These are phyloP conservation scores for Brachionus manjavacas DNA, from an alignment of 1,140 invertebrate genomes.

Conservation along the genomic window DNA sequence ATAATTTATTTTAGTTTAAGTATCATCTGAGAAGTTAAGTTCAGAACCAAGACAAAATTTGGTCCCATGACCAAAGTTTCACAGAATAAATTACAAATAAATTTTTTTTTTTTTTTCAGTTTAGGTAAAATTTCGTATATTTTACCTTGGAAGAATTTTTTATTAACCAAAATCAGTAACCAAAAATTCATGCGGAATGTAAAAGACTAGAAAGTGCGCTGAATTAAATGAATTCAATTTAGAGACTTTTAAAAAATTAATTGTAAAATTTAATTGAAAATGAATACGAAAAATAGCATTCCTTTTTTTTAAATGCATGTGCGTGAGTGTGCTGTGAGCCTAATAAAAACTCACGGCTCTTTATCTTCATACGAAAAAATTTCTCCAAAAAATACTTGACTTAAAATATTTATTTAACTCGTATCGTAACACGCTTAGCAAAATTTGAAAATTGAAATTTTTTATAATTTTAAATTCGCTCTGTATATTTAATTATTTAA, in stretches of 20 bases:
- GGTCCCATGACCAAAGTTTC: too few relatives aligned
- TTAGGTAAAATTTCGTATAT: neutral
- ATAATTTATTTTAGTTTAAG: neutral
- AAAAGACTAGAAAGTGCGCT: neutral
- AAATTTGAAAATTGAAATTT: constrained; percentile 6
- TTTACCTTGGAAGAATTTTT: neutral
- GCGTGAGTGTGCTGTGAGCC: neutral
- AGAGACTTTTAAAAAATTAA: neutral
- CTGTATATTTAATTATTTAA: neutral
- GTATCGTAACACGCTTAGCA: constrained; percentile 27
- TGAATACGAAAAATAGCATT: neutral
- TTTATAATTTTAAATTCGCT: neutral
- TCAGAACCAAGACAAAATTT: too few relatives aligned
- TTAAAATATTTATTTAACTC: constrained; percentile 12
- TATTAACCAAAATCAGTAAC: neutral
- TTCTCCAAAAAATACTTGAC: neutral
- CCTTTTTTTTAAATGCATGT: neutral
- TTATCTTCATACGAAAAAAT: neutral
- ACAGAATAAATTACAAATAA: too few relatives aligned
- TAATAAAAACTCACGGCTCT: neutral
- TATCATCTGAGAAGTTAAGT: neutral
- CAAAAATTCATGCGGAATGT: neutral
- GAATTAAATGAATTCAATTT: neutral
- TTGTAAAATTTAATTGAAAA: neutral
- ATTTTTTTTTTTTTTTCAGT: neutral